phyloP scores from a whole-genome alignment of 2,113 vertebrate genomes.

The Urocynchramus pylzowi region DNA sequence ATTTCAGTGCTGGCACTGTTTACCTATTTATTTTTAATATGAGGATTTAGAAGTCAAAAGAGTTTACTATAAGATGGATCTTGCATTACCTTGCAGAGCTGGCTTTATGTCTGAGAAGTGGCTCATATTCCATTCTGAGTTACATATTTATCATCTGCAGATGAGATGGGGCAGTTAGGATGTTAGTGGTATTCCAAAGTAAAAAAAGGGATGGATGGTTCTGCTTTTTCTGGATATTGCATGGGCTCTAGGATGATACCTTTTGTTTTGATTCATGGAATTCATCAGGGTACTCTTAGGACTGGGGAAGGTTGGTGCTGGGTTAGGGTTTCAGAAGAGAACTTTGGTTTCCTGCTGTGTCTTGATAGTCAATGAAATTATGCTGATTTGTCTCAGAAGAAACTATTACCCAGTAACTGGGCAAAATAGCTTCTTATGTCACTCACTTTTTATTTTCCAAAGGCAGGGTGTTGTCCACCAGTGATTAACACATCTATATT shows the following conservation, averaged over 20 bases:
- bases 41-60: background rate
- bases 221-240: background rate
- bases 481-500: constrained; percentile 81
- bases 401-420: background rate
- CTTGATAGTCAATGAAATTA: background rate
- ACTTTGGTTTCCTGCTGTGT: background rate
- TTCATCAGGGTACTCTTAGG: background rate
- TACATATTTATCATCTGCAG: background rate
- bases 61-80: background rate
- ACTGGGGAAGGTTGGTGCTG: background rate
- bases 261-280: background rate
- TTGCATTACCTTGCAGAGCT: background rate
- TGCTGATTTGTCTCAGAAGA: background rate
- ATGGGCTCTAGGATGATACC: background rate
- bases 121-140: background rate
- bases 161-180: background rate
- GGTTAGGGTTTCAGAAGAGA: background rate
- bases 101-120: background rate
- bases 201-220: background rate
- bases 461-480: constrained; percentile 76
- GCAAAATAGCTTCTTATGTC: background rate
- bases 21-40: background rate
- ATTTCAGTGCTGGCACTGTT: background rate
- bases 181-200: background rate
- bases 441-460: constrained; percentile 81